Percentiles rank a stretch among this genome's conserved stretches.
Evolutionary conservation across 1,140 invertebrate genomes (phyloP).

Genomic region (Drosophila elegans): DNA sequence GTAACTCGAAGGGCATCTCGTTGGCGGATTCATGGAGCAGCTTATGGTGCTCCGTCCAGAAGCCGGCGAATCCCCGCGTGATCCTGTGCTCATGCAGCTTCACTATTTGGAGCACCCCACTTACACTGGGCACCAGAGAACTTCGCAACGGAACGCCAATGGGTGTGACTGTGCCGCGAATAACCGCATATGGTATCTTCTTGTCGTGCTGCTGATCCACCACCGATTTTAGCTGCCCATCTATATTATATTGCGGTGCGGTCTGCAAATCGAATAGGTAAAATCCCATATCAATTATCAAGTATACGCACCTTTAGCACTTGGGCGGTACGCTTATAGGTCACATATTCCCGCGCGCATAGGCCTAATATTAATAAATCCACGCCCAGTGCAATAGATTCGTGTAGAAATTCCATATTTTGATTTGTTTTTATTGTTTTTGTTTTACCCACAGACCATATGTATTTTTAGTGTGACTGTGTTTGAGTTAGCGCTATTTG

Average conservation of each 20-base stretch:
- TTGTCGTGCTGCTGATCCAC: conserved; percentile 87
- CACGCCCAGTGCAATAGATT: conserved; percentile 89
- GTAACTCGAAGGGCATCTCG: conserved; percentile 90
- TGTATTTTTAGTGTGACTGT: conserved; percentile 21
- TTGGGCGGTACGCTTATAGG: conserved; percentile 88
- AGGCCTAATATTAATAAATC: conserved; percentile 89
- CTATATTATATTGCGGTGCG: conserved; percentile 89
- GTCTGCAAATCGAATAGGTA: conserved; percentile 84
- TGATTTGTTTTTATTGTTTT: neutral
- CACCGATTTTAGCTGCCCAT: conserved; percentile 87
- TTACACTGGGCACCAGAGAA: conserved; percentile 88
- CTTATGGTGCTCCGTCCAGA: conserved; percentile 91
- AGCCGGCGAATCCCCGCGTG: conserved; percentile 90
- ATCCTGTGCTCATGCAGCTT: conserved; percentile 89
- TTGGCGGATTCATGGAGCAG: conserved; percentile 90
- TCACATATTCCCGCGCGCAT: conserved; percentile 89
- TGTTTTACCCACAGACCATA: conserved; percentile 24
- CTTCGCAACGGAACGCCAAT: conserved; percentile 90
- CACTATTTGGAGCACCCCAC: conserved; percentile 89
- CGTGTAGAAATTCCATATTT: conserved; percentile 84
- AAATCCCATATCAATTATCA: neutral
- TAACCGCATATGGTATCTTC: conserved; percentile 89
- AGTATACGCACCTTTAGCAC: conserved; percentile 87
- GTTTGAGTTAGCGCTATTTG: neutral
- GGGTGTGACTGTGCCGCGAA: conserved; percentile 90